phyloP scores from a whole-genome alignment of 2,113 vertebrate genomes.

The Carassius auratus region DNA sequence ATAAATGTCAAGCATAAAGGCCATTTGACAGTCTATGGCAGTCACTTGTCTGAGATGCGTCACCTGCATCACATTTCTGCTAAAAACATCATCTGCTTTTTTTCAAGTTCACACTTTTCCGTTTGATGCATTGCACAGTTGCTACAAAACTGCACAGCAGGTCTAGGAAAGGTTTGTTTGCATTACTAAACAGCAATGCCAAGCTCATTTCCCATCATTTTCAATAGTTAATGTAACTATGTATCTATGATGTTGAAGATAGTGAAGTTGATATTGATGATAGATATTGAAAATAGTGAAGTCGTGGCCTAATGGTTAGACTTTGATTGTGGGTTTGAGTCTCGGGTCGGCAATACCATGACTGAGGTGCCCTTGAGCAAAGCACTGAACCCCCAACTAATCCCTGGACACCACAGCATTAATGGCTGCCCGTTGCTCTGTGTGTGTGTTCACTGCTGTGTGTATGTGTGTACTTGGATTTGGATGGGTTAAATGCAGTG shows the following conservation, averaged over 20 bases:
- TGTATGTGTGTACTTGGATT: too few relatives aligned
- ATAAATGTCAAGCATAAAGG: neutral
- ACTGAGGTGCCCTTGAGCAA: too few relatives aligned
- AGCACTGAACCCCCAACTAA: too few relatives aligned
- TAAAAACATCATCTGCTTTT: neutral
- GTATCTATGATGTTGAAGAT: neutral
- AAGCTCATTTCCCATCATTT: neutral
- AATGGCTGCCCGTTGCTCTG: too few relatives aligned
- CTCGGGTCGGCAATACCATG: too few relatives aligned
- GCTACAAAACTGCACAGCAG: neutral
- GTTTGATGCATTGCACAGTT: neutral
- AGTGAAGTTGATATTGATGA: too few relatives aligned
- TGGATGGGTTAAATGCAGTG: too few relatives aligned
- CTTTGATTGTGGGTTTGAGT: too few relatives aligned
- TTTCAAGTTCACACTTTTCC: constrained; percentile 16
- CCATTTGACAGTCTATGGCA: neutral
- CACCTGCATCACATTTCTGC: neutral
- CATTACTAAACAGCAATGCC: too few relatives aligned
- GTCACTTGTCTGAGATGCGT: neutral
- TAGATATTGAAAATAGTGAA: neutral
- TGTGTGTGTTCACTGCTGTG: too few relatives aligned
- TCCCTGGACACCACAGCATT: too few relatives aligned
- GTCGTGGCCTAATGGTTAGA: too few relatives aligned
- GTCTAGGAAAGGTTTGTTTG: neutral
- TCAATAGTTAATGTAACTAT: neutral